Percentiles rank a stretch among this genome's conserved stretches.
phyloP scores from a whole-genome alignment of 2,888 invertebrate species.

The Archips xylosteana region DNA sequence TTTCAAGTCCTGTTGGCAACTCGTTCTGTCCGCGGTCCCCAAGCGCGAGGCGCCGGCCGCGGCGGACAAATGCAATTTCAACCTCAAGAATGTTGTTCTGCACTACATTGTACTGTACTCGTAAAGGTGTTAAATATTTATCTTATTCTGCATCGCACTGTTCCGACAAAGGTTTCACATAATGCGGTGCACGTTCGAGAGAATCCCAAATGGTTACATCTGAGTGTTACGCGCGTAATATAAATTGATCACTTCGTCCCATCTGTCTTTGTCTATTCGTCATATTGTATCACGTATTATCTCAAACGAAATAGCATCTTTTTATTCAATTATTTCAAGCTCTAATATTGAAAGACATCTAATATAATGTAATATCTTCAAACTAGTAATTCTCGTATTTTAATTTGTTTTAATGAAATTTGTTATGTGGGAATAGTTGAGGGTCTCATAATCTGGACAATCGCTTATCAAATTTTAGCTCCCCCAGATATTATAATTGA shows the following conservation, averaged over 20 bases:
- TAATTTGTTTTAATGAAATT: too few relatives aligned
- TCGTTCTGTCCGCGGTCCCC: background rate
- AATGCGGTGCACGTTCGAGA: background rate
- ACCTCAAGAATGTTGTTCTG: slow-evolving; percentile 1
- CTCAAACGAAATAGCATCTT: background rate
- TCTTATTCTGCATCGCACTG: background rate
- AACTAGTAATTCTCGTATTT: too few relatives aligned
- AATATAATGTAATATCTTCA: too few relatives aligned
- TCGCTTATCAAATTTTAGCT: too few relatives aligned
- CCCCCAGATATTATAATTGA: too few relatives aligned
- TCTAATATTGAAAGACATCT: background rate
- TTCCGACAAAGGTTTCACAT: background rate
- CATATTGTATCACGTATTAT: background rate
- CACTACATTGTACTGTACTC: background rate
- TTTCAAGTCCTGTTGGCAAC: background rate
- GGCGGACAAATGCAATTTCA: slow-evolving; percentile 15
- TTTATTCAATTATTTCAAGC: background rate
- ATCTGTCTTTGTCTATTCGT: slow-evolving; percentile 4
- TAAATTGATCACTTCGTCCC: background rate
- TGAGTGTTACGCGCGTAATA: background rate
- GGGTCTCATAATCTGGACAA: too few relatives aligned
- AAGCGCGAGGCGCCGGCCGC: background rate
- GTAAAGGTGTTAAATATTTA: slow-evolving; percentile 7
- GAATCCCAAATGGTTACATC: background rate
- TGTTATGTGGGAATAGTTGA: too few relatives aligned